Base-by-base conservation (phyloP, 2,888 invertebrate genomes). In the Euplexia lucipara region DNA sequence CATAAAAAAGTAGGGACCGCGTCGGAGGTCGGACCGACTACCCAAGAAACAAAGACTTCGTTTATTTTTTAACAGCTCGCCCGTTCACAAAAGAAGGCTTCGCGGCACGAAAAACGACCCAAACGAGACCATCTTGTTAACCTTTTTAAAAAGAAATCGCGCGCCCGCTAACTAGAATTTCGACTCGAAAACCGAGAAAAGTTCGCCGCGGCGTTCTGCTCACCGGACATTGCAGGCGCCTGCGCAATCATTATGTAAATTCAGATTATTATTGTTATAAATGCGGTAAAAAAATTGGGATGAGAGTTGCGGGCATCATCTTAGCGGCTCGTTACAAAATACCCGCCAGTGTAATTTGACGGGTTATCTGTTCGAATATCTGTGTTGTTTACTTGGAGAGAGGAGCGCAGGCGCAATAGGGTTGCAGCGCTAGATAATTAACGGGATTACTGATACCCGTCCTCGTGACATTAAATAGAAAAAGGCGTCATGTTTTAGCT, bases 31-130 rank as follows among this genome's bases (percentile, higher is more conserved):
- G 95, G 92, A 84, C 89, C 90, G 94, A 93, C 95, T 94, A 93
- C 94, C 93, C 94, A 94, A 95, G 95, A 95, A 95, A 95, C 95
- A 95, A 95, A 95, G 94, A 92, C 88, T 91, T 95, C 93, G 92
- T 95, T 95, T 95, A 95, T 95, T 95, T 95, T 95, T 95, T 95
- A 95, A 95, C 95, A 95, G 95, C 95, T 95, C 91, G 92, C 92
- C 88, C 91, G 93, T 93, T 92, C 92, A 95, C 94, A 95, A 95
- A 94, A 93, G 94, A 91, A 92, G 91, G 91, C 91, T 89, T 90
- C 91, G 91, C 92, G 91, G 91, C 91, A 92, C 90, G 92, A 94
- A 95, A 95, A 95, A 95, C 90, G 85, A 94, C 92, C 91, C 87
- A 93, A 94, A 94, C 91, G 91, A 94, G 91, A 92, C 88, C 91